Percentiles rank a stretch among this genome's conserved stretches.
phyloP scores from a whole-genome alignment of 2,113 vertebrate genomes.

The Alethe diademata region DNA sequence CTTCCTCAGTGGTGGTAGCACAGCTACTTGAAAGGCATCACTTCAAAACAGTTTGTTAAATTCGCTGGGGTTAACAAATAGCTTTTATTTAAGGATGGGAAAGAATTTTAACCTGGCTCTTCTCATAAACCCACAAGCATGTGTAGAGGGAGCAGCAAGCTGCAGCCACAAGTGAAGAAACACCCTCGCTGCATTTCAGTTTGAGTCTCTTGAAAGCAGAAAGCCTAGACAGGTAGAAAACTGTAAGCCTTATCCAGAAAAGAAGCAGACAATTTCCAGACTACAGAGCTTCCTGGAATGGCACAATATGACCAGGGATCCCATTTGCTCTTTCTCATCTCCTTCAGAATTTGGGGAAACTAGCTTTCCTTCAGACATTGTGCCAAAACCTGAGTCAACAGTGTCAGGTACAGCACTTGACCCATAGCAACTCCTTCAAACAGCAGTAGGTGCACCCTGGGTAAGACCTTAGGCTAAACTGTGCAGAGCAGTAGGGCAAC shows the following conservation, averaged over 20 bases:
- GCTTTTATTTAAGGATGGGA: neutral
- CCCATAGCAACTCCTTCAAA: neutral
- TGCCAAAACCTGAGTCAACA: neutral
- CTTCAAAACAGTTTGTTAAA: neutral
- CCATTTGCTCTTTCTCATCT: neutral
- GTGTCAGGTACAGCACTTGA: neutral
- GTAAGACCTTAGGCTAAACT: neutral
- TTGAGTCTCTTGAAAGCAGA: neutral
- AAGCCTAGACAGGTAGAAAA: neutral
- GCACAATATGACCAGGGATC: neutral
- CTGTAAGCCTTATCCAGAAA: neutral
- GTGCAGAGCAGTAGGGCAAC: neutral
- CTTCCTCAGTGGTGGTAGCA: neutral
- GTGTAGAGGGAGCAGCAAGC: neutral
- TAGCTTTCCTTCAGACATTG: neutral
- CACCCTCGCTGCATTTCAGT: neutral
- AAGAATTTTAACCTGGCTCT: neutral
- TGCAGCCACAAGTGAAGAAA: neutral
- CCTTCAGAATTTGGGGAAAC: neutral
- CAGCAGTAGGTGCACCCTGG: neutral
- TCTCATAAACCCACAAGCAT: neutral
- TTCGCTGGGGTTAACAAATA: neutral
- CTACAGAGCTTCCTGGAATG: neutral
- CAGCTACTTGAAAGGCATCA: neutral
- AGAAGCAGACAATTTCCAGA: neutral